Conservation (phyloP, 2,797 vertebrate species). For the Neosilurus hyrtlii region DNA sequence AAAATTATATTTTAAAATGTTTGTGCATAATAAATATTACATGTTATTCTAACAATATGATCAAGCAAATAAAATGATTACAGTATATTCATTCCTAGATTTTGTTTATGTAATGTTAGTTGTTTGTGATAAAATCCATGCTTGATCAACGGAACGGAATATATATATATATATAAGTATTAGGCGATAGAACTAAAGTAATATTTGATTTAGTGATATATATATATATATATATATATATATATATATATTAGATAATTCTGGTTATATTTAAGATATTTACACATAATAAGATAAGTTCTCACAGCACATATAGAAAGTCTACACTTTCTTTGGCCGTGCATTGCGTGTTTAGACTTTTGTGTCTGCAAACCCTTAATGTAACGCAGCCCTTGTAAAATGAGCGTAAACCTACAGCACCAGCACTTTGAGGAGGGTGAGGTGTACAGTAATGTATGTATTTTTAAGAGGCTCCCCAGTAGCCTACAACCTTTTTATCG, state of each 20-base stretch:
- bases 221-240: not conserved
- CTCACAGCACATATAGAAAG: not conserved
- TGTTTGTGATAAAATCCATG: not conserved
- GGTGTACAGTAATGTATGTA: not conserved
- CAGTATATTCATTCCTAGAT: not conserved
- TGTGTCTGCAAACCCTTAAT: conserved; percentile 8
- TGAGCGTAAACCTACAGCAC: conserved; percentile 11
- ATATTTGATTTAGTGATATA: too few relatives aligned
- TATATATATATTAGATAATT: not conserved
- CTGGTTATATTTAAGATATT: not conserved
- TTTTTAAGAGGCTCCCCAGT: conserved; percentile 5
- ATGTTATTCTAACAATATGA: not conserved
- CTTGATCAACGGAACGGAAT: not conserved
- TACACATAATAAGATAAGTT: not conserved
- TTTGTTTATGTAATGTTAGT: not conserved
- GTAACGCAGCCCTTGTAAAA: not conserved
- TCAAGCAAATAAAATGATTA: not conserved
- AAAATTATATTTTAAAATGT: too few relatives aligned
- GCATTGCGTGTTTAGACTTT: conserved; percentile 3
- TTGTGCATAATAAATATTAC: not conserved
- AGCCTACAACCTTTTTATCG: conserved; percentile 24
- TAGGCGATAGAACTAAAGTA: too few relatives aligned
- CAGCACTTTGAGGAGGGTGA: not conserved
- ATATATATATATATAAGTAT: too few relatives aligned
- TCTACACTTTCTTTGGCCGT: not conserved